Evolutionary conservation across 2,888 invertebrate species (phyloP), one percentile per base, ranked within the genome.

Genomic region (Amiota communis): DNA sequence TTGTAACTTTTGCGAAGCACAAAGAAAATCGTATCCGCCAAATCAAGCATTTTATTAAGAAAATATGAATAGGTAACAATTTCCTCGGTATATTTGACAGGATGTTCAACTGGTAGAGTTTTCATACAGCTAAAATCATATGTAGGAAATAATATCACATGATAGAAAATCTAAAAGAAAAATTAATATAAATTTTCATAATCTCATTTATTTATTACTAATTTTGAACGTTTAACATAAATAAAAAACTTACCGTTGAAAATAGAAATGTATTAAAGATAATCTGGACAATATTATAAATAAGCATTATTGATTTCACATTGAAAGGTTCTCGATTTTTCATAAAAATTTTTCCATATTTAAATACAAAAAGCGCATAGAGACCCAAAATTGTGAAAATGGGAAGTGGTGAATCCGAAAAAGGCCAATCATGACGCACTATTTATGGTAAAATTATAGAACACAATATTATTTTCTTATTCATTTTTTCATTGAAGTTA

Each of bases 1-100:
- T 91, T 91, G 73, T 92, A 90, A 85, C 93, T 94, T 88, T 94
- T 94, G 76, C 94, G 91, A 76, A 95, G 86, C 11, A 93, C 88
- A 82, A 94, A 94, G 88, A 94, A 93, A 47, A 92, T 86, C 0
- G 94, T 95, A 87, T 95, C 94, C 0, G 91, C 79, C 8, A 94
- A 88, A 86, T 95, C 94, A 20, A 91, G 72, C 8, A 93, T 82
- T 89, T 94, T 95, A 8, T 94, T 80, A 2, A 93, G 82, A 48
- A 92, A 85, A 6, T 92, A 91, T 91, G 92, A 92, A 92, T 93
- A 94, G 13, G 8, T 1, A 4, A 74, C 9, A 23, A 1, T 1
- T 8, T 10, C 46, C 46, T 71, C 59, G 13, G 36, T 51, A 4
- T 11, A 13, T 36, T 61, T 61, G 2, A 4, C 3, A 2, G 49